Conservation (phyloP, 64 coral and sea anemone species). For the Montipora sp. region DNA sequence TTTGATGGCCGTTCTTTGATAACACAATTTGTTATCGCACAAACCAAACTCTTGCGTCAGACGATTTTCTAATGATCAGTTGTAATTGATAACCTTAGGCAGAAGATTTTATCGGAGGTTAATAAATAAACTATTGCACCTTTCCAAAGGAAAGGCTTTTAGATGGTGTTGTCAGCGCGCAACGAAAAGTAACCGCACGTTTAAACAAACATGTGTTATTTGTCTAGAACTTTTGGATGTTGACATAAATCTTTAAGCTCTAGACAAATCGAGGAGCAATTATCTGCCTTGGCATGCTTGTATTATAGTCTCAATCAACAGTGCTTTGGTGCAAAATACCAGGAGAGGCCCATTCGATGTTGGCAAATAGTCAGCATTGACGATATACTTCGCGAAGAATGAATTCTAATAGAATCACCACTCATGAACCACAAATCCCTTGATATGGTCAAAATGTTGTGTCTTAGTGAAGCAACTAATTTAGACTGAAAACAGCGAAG, state of each 20-base stretch:
- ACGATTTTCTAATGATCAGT: background rate
- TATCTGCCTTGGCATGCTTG: background rate
- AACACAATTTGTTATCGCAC: background rate
- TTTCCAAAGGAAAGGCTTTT: background rate
- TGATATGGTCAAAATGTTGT: background rate
- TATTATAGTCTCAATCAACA: background rate
- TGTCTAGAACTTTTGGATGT: background rate
- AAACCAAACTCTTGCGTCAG: too few relatives aligned
- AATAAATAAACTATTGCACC: background rate
- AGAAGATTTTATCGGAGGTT: background rate
- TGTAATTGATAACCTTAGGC: background rate
- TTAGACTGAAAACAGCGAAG: background rate
- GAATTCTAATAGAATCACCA: background rate
- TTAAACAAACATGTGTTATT: background rate
- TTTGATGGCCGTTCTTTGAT: background rate
- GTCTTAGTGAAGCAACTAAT: slow-evolving; percentile 1
- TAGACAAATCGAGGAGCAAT: background rate
- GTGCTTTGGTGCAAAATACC: background rate
- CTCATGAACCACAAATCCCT: background rate
- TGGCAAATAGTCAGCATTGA: background rate
- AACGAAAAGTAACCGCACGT: slow-evolving; percentile 1
- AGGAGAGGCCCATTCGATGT: background rate
- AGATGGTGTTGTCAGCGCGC: background rate
- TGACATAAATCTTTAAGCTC: background rate
- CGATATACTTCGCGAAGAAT: background rate